Evolutionary conservation across 2,888 invertebrate genomes (phyloP).

Genomic region (Pammene aurita): DNA sequence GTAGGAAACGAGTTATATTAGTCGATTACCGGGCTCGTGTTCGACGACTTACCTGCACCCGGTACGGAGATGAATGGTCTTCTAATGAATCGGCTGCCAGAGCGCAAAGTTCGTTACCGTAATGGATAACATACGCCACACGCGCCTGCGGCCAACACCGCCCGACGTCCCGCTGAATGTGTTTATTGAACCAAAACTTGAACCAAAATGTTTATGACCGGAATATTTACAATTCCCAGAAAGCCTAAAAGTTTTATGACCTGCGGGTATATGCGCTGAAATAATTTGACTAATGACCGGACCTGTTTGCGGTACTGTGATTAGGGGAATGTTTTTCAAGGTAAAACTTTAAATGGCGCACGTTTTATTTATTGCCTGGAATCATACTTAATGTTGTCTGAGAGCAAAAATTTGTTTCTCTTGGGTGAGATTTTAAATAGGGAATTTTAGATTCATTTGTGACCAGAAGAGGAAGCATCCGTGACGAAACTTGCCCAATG

Average conservation of each 20-base stretch:
- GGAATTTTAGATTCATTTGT: neutral
- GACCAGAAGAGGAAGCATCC: neutral
- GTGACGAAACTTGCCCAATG: neutral
- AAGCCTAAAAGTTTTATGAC: constrained; percentile 38
- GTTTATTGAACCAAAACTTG: constrained; percentile 34
- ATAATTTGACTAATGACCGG: constrained; percentile 42
- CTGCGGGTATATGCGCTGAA: constrained; percentile 38
- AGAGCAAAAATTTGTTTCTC: neutral
- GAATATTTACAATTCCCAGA: constrained; percentile 39
- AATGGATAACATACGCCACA: constrained; percentile 61
- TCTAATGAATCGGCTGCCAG: constrained; percentile 70
- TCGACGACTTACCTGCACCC: constrained; percentile 45
- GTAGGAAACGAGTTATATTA: constrained; percentile 34
- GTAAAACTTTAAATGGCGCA: constrained; percentile 35
- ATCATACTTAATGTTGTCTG: constrained; percentile 26
- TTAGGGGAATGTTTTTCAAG: constrained; percentile 37
- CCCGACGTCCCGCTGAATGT: constrained; percentile 20
- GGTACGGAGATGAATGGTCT: constrained; percentile 66
- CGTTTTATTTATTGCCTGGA: constrained; percentile 24
- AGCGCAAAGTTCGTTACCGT: constrained; percentile 69
- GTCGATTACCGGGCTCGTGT: constrained; percentile 33
- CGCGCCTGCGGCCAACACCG: constrained; percentile 13
- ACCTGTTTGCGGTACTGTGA: constrained; percentile 36
- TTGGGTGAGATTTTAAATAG: neutral
- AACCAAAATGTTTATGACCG: constrained; percentile 34